Conservation (phyloP, 92 coral and sea anemone species). For the Bergia sp. region DNA sequence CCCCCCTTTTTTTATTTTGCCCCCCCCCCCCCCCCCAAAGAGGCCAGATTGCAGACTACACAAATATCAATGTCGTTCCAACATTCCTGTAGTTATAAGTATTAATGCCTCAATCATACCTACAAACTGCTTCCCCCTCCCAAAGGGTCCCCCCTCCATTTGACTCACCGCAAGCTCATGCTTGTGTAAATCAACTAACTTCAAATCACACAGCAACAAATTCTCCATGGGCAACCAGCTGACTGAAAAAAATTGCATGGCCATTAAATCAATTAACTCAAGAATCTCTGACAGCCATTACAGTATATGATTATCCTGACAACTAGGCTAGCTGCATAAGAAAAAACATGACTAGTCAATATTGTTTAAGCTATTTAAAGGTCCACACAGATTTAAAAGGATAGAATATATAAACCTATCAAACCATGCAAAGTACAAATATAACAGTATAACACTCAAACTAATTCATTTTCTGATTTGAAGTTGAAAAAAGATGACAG, state of each 20-base stretch:
- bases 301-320: constrained; percentile 24
- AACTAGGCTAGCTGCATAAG: constrained; percentile 20
- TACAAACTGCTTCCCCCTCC: constrained; percentile 20
- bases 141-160: constrained; percentile 11
- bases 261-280: constrained; percentile 12
- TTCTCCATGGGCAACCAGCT: constrained; percentile 8
- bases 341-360: constrained; percentile 17
- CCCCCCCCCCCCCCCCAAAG: too few species aligned
- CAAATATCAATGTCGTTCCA: constrained; percentile 1
- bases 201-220: constrained; percentile 27
- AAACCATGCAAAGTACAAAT: constrained; percentile 20
- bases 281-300: constrained; percentile 2
- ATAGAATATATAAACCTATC: neutral
- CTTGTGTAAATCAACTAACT: constrained; percentile 17
- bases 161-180: neutral
- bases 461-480: constrained; percentile 14
- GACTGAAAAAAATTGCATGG: constrained; percentile 8
- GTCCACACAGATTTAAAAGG: neutral
- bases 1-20: too few species aligned
- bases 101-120: constrained; percentile 19
- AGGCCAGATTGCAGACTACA: constrained; percentile 17
- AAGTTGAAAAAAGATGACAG: constrained; percentile 21
- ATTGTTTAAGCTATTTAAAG: neutral
- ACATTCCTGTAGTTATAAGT: constrained; percentile 29
- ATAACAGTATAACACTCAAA: constrained; percentile 22